These are phyloP conservation scores for Drosophila willistoni DNA, from an alignment of 1,140 invertebrate species.

Conservation along the genomic window DNA sequence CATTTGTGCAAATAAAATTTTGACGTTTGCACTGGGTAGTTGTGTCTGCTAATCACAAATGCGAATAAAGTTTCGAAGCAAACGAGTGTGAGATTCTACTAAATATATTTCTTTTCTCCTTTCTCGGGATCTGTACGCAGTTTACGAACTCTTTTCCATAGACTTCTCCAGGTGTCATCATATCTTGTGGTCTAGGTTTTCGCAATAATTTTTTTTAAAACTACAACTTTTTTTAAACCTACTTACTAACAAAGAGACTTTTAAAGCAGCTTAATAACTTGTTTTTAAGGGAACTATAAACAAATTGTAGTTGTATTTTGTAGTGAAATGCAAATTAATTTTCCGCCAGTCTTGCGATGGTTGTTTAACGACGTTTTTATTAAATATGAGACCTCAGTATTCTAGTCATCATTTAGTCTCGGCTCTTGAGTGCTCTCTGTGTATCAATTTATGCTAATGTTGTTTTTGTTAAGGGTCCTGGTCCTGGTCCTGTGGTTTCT, in stretches of 20 bases:
- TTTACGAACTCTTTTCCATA: too few relatives aligned
- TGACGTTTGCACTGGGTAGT: too few relatives aligned
- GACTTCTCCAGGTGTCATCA: too few relatives aligned
- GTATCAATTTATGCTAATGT: constrained; percentile 68
- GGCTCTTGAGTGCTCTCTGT: constrained; percentile 21
- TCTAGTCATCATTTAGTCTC: constrained; percentile 19
- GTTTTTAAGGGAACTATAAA: too few relatives aligned
- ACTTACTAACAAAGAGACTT: too few relatives aligned
- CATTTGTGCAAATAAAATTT: constrained; percentile 9
- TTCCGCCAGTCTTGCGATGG: constrained; percentile 13
- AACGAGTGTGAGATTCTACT: too few relatives aligned
- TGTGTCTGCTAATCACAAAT: too few relatives aligned
- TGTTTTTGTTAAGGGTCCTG: constrained; percentile 19
- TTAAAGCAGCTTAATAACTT: too few relatives aligned
- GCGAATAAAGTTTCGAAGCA: too few relatives aligned
- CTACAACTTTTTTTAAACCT: too few relatives aligned
- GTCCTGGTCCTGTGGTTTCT: constrained; percentile 19
- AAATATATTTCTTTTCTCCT: constrained; percentile 12
- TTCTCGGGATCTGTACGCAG: constrained; percentile 31
- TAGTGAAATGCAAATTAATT: constrained; percentile 47
- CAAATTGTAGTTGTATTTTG: constrained; percentile 39
- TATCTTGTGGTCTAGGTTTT: too few relatives aligned
- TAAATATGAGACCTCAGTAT: constrained; percentile 53
- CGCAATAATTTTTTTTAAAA: too few relatives aligned
- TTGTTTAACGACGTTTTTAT: constrained; percentile 47